A percentile compares a stretch with the other conserved stretches of the same genome.
Evolutionary conservation across 2,888 invertebrate species (phyloP).

Genomic region (Stenchaetothrips biformis): DNA sequence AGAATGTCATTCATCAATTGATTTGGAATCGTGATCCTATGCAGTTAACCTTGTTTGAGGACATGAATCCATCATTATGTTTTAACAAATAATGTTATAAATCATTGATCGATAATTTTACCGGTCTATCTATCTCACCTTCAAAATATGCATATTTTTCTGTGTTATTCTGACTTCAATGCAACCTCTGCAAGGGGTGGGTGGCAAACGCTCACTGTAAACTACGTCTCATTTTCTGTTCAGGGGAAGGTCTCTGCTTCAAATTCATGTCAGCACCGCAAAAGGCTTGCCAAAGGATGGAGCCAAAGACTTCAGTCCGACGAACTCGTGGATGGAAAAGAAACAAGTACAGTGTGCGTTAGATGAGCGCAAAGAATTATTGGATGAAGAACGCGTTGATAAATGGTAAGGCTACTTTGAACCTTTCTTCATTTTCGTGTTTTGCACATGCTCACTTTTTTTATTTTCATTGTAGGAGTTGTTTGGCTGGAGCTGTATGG

Average conservation of each 20-base stretch:
- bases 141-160: neutral
- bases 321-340: constrained; percentile 55
- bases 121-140: neutral
- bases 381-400: constrained; percentile 56
- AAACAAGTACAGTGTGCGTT: constrained; percentile 56
- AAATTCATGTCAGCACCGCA: constrained; percentile 43
- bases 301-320: constrained; percentile 52
- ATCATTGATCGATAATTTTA: neutral
- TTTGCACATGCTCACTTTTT: constrained; percentile 3
- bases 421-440: too few species aligned
- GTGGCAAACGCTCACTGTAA: too few species aligned
- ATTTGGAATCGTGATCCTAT: neutral
- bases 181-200: neutral
- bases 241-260: constrained; percentile 33
- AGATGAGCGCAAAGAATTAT: constrained; percentile 51
- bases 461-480: constrained; percentile 43
- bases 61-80: neutral
- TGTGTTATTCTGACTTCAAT: neutral
- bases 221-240: constrained; percentile 22
- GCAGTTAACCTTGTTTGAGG: neutral
- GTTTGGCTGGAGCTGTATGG: constrained; percentile 56
- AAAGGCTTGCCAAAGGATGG: constrained; percentile 52
- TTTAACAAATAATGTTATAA: neutral
- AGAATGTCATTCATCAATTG: neutral
- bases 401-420: constrained; percentile 46